Base-by-base conservation (phyloP, 2,888 invertebrate species). In the Apeira syringaria region DNA sequence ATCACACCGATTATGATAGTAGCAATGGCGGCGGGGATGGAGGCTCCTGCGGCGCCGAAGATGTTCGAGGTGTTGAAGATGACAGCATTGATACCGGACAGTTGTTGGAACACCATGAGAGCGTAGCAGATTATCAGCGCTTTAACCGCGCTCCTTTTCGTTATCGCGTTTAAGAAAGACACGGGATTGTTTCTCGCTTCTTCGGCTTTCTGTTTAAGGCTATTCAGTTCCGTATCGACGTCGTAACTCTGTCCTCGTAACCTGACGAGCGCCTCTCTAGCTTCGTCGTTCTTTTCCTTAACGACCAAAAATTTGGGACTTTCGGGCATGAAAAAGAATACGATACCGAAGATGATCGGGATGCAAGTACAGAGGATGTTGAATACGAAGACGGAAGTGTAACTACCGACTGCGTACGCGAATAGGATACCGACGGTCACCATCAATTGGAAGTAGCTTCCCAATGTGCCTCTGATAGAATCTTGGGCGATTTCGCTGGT, bases 71-170 rank as follows among this genome's bases (percentile, higher is more conserved):
- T 92, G 64, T 96, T 96, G 76, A 97, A 95, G 52, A 97, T 94
- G 3, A 97, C 94, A 0, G 95, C 95, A 63, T 97, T 97, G 34
- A 96, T 93, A 24, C 96, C 96, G 47, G 94, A 93, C 40, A 97
- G 86, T 74, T 98, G 98, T 71, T 98, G 98, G 83, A 97, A 96
- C 61, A 97, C 85, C 97, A 98, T 97, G 4, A 98, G 90, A 2
- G 94, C 93, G 67, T 94, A 93, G 52, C 93, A 93, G 44, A 96
- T 94, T 7, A 93, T 43, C 2, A 95, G 78, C 0, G 94, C 95
- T 68, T 92, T 94, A 11, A 92, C 73, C 0, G 94, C 92, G 0
- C 92, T 92, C 51, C 83, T 92, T 34, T 93, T 92, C 1, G 86
- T 88, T 6, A 95, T 91, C 0, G 93, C 91, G 1, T 84, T 67